Base-by-base conservation (phyloP, 2,113 vertebrate species). In the Cromileptes altivelis region DNA sequence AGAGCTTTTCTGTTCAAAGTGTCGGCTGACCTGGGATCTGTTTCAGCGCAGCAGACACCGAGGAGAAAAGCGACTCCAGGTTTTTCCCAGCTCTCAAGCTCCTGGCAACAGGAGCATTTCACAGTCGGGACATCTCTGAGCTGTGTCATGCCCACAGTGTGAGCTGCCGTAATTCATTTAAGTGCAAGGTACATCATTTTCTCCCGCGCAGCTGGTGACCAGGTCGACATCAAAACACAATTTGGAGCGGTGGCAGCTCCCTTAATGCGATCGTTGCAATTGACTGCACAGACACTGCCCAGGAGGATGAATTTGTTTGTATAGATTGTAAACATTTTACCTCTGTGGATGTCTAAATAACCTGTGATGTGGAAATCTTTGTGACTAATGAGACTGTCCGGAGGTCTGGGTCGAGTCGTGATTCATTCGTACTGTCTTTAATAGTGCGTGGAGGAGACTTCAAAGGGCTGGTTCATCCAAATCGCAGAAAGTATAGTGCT, bases 151-250 rank as follows among this genome's bases (percentile, higher is more conserved):
- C 7, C 8, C 55, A 37, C 61, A 45, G 57, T 56, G 68, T 71
- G 49, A 61, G 64, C 70, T 21, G 74, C 52, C 1, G 1, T 74
- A 74, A 57, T 74, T 75, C 27, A 73, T 65, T 62, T 63, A 65
- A 74, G 60, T 64, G 25, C 33, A 37, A 63, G 61, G 60, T 77
- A 40, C 70, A 72, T 85, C 17, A 12, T 72, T 84, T 68, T 73
- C 53, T 58, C 14, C 11, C 4, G 15, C 71, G 47, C 75, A 27
- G 50, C 68, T 78, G 45, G 60, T 25, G 55, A 62, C 67, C 58
- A 2, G 68, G 75, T 60, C 55, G 19, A 64, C 72, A 65, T 84
- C 62, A 79, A 74, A 85, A 79, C 11, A 19, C 77, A 47, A 77
- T 84, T 70, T 75, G 71, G 63, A 78, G 63, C 19, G 4, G 58